A percentile compares a stretch with the other conserved stretches of the same genome.
Evolutionary conservation across 2,888 invertebrate species (phyloP).

Genomic region (Zaprionus bogoriensis): DNA sequence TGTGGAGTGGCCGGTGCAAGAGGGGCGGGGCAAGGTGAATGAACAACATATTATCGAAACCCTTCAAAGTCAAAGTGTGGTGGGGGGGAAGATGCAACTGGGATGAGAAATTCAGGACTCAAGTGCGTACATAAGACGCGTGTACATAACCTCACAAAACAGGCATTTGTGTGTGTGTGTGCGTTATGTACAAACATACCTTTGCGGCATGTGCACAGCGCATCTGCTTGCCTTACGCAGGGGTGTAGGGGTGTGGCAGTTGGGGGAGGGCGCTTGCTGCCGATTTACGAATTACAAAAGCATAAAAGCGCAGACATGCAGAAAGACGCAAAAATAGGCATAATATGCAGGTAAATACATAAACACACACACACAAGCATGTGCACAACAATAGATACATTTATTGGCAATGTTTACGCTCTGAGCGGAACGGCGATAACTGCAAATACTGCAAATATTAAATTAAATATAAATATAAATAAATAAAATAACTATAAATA

Average conservation of each 20-base stretch:
- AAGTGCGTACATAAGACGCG: conserved; percentile 30
- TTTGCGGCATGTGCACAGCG: not conserved
- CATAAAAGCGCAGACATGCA: conserved; percentile 21
- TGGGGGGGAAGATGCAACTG: conserved; percentile 4
- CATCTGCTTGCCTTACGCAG: not conserved
- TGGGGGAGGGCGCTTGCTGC: not conserved
- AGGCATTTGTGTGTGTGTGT: not conserved
- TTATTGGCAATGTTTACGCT: not conserved
- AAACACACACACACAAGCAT: conserved; percentile 9
- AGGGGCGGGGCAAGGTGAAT: conserved; percentile 60
- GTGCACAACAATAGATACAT: not conserved
- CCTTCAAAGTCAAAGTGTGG: conserved; percentile 38
- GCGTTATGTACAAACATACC: not conserved
- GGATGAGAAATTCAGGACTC: conserved; percentile 28
- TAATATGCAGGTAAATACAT: conserved; percentile 19
- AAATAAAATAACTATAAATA: too few species aligned
- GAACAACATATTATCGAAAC: conserved; percentile 72
- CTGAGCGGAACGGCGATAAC: too few species aligned
- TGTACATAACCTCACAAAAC: conserved; percentile 22
- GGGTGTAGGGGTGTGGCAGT: not conserved
- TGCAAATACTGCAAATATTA: too few species aligned
- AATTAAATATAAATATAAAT: too few species aligned
- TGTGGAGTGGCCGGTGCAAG: conserved; percentile 3
- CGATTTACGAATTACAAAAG: conserved; percentile 34
- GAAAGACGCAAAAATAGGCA: conserved; percentile 43